phyloP scores from a whole-genome alignment of 1,140 invertebrate species.

The Condylostylus longicornis region DNA sequence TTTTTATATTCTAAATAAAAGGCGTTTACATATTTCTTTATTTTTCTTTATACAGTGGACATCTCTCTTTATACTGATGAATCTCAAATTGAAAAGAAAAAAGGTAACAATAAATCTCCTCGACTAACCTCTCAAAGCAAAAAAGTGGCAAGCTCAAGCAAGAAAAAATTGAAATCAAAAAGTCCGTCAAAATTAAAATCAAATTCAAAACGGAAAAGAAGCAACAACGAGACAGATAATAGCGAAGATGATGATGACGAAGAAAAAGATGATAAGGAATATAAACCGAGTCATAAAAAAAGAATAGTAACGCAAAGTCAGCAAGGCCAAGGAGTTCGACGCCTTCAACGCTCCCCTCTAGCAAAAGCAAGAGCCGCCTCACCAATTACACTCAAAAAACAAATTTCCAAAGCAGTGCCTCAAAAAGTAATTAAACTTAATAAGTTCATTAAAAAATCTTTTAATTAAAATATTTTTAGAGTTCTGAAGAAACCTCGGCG shows the following conservation, averaged over 20 bases:
- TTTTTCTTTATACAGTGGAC: slow-evolving; percentile 45
- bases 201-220: slow-evolving; percentile 5
- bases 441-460: neutral
- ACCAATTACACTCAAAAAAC: slow-evolving; percentile 9
- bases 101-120: neutral
- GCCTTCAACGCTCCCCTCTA: slow-evolving; percentile 10
- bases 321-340: too few species aligned
- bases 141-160: neutral
- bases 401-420: slow-evolving; percentile 9
- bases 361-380: slow-evolving; percentile 11
- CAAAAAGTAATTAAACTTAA: slow-evolving; percentile 5
- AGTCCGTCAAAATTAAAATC: slow-evolving; percentile 7
- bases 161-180: slow-evolving; percentile 3
- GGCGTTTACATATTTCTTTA: neutral
- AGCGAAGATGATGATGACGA: slow-evolving; percentile 8
- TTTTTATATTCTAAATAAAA: neutral
- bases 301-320: slow-evolving; percentile 1
- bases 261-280: slow-evolving; percentile 7
- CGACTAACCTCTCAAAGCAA: neutral
- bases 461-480: neutral
- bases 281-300: slow-evolving; percentile 11
- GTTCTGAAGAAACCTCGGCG: neutral
- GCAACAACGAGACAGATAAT: neutral
- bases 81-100: slow-evolving; percentile 46
- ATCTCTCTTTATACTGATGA: slow-evolving; percentile 64